Conservation (phyloP, 2,113 vertebrate genomes). For the Odontophorus gujanensis region DNA sequence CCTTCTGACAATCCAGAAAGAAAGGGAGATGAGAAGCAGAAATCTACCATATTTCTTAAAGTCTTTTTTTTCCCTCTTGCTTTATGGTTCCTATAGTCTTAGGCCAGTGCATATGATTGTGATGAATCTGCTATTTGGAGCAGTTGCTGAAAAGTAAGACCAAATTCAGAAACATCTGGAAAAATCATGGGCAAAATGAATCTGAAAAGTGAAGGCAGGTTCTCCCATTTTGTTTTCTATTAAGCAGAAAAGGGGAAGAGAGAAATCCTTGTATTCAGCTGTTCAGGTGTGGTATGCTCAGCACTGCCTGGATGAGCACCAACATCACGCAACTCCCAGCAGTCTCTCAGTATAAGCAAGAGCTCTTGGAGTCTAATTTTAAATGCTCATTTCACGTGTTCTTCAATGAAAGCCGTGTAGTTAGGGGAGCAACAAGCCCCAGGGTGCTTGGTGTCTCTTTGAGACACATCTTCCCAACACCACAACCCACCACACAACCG, state of each 20-base stretch:
- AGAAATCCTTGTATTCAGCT: slow-evolving; percentile 16
- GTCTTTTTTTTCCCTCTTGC: neutral
- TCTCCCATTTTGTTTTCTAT: slow-evolving; percentile 9
- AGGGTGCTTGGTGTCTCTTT: neutral
- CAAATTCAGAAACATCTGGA: neutral
- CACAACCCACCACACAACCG: rapidly evolving
- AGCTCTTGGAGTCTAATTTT: slow-evolving; percentile 54
- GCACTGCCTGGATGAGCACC: slow-evolving; percentile 21
- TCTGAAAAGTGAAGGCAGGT: neutral
- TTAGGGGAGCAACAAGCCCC: neutral
- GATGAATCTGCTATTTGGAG: neutral
- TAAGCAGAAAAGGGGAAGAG: slow-evolving; percentile 22
- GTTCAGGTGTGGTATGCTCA: neutral
- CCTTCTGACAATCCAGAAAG: slow-evolving; percentile 5
- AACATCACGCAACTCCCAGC: slow-evolving; percentile 35
- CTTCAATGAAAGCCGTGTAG: slow-evolving; percentile 12
- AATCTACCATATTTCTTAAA: neutral
- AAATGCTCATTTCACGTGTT: slow-evolving; percentile 4
- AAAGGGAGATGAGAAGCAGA: slow-evolving; percentile 2
- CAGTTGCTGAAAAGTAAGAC: neutral
- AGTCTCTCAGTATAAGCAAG: slow-evolving; percentile 54
- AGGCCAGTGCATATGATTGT: neutral
- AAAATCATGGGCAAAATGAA: neutral
- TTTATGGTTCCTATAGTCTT: neutral
- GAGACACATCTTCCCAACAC: neutral